Percentiles rank a stretch among this genome's conserved stretches.
Evolutionary conservation across 2,113 vertebrate genomes (phyloP).

Genomic region (Cnemophilus loriae): DNA sequence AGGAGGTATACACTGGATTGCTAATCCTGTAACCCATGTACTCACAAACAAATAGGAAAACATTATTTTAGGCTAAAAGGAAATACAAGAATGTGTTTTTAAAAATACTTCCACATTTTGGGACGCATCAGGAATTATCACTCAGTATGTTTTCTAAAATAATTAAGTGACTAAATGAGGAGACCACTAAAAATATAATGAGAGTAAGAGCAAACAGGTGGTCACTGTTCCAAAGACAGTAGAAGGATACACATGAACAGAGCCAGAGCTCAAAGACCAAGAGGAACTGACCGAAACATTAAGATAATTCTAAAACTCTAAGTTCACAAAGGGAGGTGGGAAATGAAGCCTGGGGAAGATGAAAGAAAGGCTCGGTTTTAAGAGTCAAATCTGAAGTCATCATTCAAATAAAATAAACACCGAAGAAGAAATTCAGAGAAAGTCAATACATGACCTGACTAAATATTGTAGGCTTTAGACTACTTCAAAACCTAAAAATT

Average conservation of each 20-base stretch:
- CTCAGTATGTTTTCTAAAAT: background rate
- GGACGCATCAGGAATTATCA: background rate
- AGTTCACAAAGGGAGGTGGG: background rate
- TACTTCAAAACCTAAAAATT: constrained; percentile 9
- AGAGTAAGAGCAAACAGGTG: background rate
- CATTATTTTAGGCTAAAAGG: background rate
- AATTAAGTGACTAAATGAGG: background rate
- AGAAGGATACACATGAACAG: rapidly evolving
- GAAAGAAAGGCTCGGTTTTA: background rate
- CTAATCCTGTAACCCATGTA: background rate
- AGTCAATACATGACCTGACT: background rate
- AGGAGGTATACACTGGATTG: background rate
- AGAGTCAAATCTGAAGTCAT: background rate
- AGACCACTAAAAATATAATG: background rate
- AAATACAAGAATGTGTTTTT: background rate
- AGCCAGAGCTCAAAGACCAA: background rate
- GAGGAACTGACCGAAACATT: background rate
- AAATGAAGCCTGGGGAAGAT: background rate
- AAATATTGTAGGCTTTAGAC: background rate
- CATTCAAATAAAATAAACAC: background rate
- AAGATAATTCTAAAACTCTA: background rate
- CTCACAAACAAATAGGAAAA: background rate
- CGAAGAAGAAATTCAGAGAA: background rate
- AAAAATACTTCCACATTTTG: background rate
- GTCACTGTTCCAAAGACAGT: background rate